Conservation (phyloP, 2,797 vertebrate species). For the Pipistrellus pipistrellus region DNA sequence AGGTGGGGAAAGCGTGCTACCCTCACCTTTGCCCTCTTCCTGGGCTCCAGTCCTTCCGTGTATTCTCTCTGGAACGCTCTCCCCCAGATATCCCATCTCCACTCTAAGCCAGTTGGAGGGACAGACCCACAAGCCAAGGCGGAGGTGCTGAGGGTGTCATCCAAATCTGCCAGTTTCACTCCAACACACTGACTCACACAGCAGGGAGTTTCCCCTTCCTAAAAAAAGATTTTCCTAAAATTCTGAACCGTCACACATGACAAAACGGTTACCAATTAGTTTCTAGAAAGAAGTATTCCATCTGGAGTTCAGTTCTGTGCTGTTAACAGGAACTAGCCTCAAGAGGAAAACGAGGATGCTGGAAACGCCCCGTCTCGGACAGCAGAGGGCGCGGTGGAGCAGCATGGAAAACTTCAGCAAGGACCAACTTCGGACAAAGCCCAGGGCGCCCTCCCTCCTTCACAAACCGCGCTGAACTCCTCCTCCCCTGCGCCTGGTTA, state of each 20-base stretch:
- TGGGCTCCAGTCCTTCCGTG: neutral
- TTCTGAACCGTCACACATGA: neutral
- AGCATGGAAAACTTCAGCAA: neutral
- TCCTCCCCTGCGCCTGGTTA: neutral
- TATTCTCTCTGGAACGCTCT: neutral
- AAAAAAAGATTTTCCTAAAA: neutral
- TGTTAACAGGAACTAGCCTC: rapidly evolving
- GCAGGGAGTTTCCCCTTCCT: neutral
- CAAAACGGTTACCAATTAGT: neutral
- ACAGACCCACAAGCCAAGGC: neutral
- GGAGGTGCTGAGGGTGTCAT: rapidly evolving
- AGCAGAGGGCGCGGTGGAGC: slow-evolving; percentile 51
- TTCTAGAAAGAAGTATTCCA: slow-evolving; percentile 1
- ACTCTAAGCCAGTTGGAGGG: neutral
- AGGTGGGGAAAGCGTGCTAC: neutral
- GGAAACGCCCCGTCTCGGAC: rapidly evolving
- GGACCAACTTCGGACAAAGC: neutral
- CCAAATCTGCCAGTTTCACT: neutral
- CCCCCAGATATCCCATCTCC: neutral
- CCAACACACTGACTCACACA: neutral
- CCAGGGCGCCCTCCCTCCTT: neutral
- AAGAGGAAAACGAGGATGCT: neutral
- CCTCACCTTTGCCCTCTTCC: neutral
- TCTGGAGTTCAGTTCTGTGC: neutral
- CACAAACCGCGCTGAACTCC: neutral